phyloP scores from a whole-genome alignment of 2,888 invertebrate species.

The Acleris sparsana region DNA sequence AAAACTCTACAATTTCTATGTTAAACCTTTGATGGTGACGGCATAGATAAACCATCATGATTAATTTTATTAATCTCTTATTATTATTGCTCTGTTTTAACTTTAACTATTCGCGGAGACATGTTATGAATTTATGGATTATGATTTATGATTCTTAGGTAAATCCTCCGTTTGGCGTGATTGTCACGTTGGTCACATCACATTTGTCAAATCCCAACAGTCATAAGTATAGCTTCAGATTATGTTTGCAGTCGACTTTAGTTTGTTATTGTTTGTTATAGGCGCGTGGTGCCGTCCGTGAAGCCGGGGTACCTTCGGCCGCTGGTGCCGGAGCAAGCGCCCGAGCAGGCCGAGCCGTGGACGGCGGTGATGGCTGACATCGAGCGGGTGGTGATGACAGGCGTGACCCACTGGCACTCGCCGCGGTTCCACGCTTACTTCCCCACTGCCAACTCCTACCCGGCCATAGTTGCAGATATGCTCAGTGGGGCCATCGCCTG shows the following conservation, averaged over 20 bases:
- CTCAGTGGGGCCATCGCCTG: conserved; percentile 97
- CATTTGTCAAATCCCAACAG: no score
- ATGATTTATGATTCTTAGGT: no score
- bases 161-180: no score
- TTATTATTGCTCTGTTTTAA: no score
- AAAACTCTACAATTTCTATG: conserved; percentile 33
- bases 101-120: no score
- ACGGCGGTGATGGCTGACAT: conserved; percentile 95
- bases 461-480: conserved; percentile 97
- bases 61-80: no score
- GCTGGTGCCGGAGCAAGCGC: conserved; percentile 93
- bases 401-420: conserved; percentile 98
- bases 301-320: conserved; percentile 96
- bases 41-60: no score
- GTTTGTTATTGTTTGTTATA: conserved; percentile 59
- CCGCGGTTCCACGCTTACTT: conserved; percentile 98
- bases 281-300: conserved; percentile 94
- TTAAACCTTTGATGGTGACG: no score
- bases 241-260: not conserved
- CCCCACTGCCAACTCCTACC: conserved; percentile 96
- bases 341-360: conserved; percentile 94
- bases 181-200: no score
- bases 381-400: conserved; percentile 98
- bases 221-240: no score
- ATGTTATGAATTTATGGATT: no score